A percentile compares a stretch with the other conserved stretches of the same genome.
Evolutionary conservation across 2,888 invertebrate species (phyloP).

Genomic region (Ochropleura leucogaster): DNA sequence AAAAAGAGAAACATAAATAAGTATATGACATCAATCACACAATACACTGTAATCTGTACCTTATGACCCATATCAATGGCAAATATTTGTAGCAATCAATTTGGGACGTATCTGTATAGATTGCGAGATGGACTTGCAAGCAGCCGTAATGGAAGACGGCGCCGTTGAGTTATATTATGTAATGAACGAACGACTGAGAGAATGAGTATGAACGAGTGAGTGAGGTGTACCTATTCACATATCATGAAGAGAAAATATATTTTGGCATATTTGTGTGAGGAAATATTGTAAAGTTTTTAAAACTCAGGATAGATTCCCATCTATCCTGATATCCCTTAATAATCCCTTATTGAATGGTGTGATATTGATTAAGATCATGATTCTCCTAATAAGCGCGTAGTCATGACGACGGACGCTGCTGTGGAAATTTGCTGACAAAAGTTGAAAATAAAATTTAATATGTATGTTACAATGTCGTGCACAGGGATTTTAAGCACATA

Average conservation of each 20-base stretch:
- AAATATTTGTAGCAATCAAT: conserved; percentile 34
- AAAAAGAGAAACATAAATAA: conserved; percentile 1
- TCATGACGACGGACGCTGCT: too few relatives aligned
- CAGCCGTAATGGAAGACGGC: conserved; percentile 24
- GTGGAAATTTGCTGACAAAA: too few relatives aligned
- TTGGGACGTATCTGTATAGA: conserved; percentile 36
- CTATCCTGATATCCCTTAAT: too few relatives aligned
- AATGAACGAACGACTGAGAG: conserved; percentile 17
- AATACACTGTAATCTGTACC: neutral
- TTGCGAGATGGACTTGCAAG: conserved; percentile 29
- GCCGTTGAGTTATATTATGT: conserved; percentile 28
- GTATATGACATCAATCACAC: neutral
- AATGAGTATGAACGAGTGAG: conserved; percentile 20
- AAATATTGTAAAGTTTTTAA: too few relatives aligned
- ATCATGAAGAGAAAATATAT: neutral
- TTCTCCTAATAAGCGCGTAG: too few relatives aligned
- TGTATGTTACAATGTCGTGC: too few relatives aligned
- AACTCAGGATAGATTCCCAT: too few relatives aligned
- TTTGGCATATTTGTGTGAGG: too few relatives aligned
- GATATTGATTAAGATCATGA: too few relatives aligned
- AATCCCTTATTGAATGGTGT: too few relatives aligned
- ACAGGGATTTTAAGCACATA: neutral
- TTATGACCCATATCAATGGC: conserved; percentile 8
- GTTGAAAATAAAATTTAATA: too few relatives aligned
- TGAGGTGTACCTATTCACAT: neutral